Conservation (phyloP, 2,888 invertebrate genomes). For the Rhagonycha fulva region DNA sequence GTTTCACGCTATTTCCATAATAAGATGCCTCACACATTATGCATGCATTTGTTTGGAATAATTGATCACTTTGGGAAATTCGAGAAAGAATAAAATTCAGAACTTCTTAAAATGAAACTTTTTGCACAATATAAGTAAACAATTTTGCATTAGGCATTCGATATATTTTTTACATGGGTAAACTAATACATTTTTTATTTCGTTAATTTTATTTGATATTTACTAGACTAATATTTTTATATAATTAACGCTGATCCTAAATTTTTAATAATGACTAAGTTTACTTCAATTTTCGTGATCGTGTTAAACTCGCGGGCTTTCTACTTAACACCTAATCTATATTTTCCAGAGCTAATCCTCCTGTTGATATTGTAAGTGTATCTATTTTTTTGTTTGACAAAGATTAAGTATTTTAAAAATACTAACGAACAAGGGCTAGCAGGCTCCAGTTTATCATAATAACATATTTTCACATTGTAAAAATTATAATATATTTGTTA, state of each 20-base stretch:
- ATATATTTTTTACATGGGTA: too few species aligned
- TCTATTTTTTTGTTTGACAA: background rate
- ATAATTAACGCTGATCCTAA: slow-evolving; percentile 15
- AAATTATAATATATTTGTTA: background rate
- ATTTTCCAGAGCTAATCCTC: slow-evolving; percentile 38
- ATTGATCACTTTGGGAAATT: slow-evolving; percentile 28
- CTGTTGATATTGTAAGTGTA: slow-evolving; percentile 26
- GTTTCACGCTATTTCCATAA: slow-evolving; percentile 31
- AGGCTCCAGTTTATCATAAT: background rate
- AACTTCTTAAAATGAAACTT: slow-evolving; percentile 7
- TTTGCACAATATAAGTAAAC: background rate
- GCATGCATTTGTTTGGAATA: slow-evolving; percentile 32
- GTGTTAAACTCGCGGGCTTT: slow-evolving; percentile 30
- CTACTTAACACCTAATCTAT: slow-evolving; percentile 34
- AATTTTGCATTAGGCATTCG: background rate
- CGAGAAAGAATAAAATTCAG: slow-evolving; percentile 13
- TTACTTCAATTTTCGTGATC: slow-evolving; percentile 29
- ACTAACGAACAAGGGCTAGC: background rate
- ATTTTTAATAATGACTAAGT: slow-evolving; percentile 20
- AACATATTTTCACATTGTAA: background rate
- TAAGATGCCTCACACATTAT: slow-evolving; percentile 30
- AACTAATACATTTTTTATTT: too few species aligned
- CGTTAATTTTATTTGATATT: background rate
- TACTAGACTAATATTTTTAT: slow-evolving; percentile 2
- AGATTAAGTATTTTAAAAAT: background rate